These are phyloP conservation scores for Pandemis cinnamomeana DNA, from an alignment of 2,888 invertebrate species.

Conservation along the genomic window DNA sequence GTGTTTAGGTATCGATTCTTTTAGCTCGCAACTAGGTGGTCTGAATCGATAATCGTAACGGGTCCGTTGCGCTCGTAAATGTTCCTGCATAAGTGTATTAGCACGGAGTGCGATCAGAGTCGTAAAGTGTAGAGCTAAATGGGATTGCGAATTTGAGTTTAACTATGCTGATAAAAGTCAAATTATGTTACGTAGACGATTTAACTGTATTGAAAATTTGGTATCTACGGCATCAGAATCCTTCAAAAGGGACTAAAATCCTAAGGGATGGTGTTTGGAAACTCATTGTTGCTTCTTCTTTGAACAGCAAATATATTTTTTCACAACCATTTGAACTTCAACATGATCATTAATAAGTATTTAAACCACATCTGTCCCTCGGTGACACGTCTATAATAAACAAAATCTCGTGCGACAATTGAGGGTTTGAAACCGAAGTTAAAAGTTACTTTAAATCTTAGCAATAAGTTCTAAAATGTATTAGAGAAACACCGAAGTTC, in stretches of 20 bases:
- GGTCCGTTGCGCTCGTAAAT: conserved; percentile 33
- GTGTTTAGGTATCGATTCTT: conserved; percentile 47
- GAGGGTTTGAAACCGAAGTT: not conserved
- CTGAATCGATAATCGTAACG: conserved; percentile 45
- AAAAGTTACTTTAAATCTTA: conserved; percentile 18
- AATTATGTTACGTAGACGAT: not conserved
- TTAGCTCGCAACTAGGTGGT: conserved; percentile 52
- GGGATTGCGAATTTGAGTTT: conserved; percentile 25
- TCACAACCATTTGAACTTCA: conserved; percentile 60
- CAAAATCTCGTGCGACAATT: conserved; percentile 46
- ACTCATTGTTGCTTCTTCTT: conserved; percentile 41
- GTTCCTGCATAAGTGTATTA: conserved; percentile 36
- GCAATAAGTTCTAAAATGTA: conserved; percentile 19
- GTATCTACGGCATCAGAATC: not conserved
- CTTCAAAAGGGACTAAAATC: not conserved
- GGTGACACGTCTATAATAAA: conserved; percentile 59
- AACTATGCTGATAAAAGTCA: conserved; percentile 11
- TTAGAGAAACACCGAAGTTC: not conserved
- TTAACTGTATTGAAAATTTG: not conserved
- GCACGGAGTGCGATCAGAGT: conserved; percentile 23
- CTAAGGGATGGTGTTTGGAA: not conserved
- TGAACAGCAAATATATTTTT: conserved; percentile 50
- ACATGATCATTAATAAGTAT: conserved; percentile 70
- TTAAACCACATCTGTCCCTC: conserved; percentile 68
- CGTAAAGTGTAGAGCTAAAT: conserved; percentile 32